Evolutionary conservation across 2,113 vertebrate species (phyloP).

Genomic region (Gopherus evgoodei): DNA sequence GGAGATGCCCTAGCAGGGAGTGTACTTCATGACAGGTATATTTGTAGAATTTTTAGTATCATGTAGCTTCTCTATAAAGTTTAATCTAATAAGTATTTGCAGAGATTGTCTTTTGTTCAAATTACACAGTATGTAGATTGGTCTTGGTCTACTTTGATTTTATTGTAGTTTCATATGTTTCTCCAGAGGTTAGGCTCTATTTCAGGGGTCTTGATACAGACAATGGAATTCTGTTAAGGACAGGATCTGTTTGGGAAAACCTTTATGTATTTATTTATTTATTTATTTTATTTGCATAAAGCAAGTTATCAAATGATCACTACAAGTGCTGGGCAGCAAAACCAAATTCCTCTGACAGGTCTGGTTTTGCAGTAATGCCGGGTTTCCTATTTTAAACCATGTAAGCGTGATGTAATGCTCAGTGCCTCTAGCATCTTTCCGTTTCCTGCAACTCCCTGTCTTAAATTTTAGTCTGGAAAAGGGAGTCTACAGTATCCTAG

Average conservation of each 20-base stretch:
- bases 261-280: not conserved
- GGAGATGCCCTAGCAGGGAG: no score
- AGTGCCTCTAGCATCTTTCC: not conserved
- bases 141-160: not conserved
- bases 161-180: not conserved
- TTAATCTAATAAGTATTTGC: not conserved
- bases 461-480: slow-evolving; percentile 21
- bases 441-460: slow-evolving; percentile 11
- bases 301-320: not conserved
- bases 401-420: not conserved
- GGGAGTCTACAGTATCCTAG: not conserved
- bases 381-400: slow-evolving; percentile 16
- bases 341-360: not conserved
- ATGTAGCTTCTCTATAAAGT: not conserved
- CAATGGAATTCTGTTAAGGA: not conserved
- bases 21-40: no score
- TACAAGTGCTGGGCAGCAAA: not conserved
- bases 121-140: not conserved
- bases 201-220: not conserved
- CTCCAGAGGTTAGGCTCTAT: not conserved
- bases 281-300: not conserved
- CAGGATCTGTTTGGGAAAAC: not conserved
- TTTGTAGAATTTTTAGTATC: not conserved
- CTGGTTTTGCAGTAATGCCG: slow-evolving; percentile 18
- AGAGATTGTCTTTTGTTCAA: not conserved